Percentiles rank a stretch among this genome's conserved stretches.
Conservation (phyloP, 2,888 invertebrate genomes). For the Mactromeris polynyma region DNA sequence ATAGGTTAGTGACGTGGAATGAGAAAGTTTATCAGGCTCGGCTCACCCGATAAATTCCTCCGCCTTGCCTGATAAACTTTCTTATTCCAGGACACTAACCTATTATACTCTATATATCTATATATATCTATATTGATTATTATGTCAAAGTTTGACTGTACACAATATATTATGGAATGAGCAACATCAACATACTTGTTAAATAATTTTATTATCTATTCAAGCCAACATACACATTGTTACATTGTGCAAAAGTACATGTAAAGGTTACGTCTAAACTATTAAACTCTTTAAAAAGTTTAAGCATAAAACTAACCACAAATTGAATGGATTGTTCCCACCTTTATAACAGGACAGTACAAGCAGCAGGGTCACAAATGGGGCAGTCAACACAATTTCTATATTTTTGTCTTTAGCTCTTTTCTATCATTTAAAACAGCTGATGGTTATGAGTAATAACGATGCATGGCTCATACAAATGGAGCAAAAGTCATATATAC, state of each 20-base stretch:
- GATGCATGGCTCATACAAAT: too few species aligned
- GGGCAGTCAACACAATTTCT: background rate
- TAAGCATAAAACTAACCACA: too few species aligned
- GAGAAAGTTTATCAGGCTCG: too few species aligned
- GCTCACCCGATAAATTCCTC: too few species aligned
- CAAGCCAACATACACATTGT: conserved; percentile 10
- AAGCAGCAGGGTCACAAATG: background rate
- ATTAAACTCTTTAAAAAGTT: background rate
- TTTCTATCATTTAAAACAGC: background rate
- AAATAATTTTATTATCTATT: background rate
- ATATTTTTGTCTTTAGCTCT: background rate
- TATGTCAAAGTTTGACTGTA: too few species aligned
- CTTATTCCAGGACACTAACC: too few species aligned
- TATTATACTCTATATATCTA: too few species aligned
- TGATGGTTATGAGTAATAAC: background rate
- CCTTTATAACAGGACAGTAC: background rate
- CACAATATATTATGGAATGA: background rate
- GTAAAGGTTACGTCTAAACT: conserved; percentile 9
- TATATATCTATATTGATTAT: too few species aligned
- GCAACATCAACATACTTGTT: background rate
- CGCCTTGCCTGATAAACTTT: too few species aligned
- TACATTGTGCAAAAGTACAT: conserved; percentile 12
- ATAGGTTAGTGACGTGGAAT: too few species aligned
- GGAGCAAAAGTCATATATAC: too few species aligned
- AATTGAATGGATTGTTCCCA: background rate